Conservation (phyloP, 2,888 invertebrate species). For the Hoplodrina ambigua region DNA sequence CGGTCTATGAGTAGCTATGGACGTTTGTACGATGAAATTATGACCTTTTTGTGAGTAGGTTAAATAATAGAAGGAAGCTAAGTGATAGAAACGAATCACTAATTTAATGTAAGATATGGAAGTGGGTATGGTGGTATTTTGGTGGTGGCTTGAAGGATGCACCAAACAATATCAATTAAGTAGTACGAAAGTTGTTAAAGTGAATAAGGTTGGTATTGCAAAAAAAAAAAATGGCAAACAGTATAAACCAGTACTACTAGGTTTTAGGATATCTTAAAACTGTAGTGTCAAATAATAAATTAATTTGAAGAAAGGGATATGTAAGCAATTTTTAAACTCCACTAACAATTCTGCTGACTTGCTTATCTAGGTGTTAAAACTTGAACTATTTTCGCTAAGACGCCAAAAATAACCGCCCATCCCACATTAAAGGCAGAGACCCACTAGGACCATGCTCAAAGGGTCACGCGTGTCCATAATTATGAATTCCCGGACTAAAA, state of each 20-base stretch:
- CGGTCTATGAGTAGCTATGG: constrained; percentile 10
- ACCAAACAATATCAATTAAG: too few relatives aligned
- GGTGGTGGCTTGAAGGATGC: too few relatives aligned
- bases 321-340: too few relatives aligned
- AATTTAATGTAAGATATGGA: neutral
- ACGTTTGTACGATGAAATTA: constrained; percentile 5
- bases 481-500: constrained; percentile 66
- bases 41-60: constrained; percentile 10
- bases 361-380: neutral
- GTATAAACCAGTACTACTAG: too few relatives aligned
- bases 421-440: neutral
- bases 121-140: too few relatives aligned
- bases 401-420: neutral
- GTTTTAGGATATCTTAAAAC: too few relatives aligned
- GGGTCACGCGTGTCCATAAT: constrained; percentile 52
- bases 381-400: neutral
- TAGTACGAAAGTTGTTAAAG: too few relatives aligned
- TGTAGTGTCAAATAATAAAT: too few relatives aligned
- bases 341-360: neutral
- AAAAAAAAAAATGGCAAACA: too few relatives aligned
- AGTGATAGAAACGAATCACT: neutral
- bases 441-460: constrained; percentile 14
- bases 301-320: too few relatives aligned
- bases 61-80: neutral
- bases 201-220: too few relatives aligned